Evolutionary conservation across 2,797 vertebrate species (phyloP).

Genomic region (Myripristis murdjan): DNA sequence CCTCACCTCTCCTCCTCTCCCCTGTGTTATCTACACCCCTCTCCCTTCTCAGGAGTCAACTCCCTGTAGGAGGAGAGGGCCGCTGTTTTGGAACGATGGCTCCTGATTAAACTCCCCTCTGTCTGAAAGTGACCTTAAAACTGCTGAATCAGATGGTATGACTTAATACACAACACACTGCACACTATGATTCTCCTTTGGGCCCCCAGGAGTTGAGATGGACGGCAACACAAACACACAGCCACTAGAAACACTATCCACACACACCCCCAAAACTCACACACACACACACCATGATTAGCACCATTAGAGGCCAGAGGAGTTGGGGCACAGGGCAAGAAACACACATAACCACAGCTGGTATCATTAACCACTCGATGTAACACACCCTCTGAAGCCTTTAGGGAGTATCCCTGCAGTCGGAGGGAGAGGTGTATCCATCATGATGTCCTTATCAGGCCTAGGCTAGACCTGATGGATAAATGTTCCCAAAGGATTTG

Average conservation of each 20-base stretch:
- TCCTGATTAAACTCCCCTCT: constrained; percentile 71
- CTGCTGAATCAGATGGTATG: constrained; percentile 61
- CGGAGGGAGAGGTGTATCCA: constrained; percentile 2
- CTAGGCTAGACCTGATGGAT: constrained; percentile 12
- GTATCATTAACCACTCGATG: background rate
- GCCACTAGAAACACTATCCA: no score
- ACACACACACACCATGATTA: background rate
- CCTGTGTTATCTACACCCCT: constrained; percentile 29
- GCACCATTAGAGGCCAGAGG: background rate
- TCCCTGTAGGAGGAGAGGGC: constrained; percentile 61
- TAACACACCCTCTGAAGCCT: background rate
- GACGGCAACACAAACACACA: background rate
- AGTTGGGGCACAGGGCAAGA: background rate
- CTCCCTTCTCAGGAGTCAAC: constrained; percentile 47
- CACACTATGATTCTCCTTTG: background rate
- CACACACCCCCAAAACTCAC: no score
- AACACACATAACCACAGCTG: background rate
- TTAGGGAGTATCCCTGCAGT: constrained; percentile 4
- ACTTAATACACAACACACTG: constrained; percentile 15
- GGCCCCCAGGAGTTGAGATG: background rate
- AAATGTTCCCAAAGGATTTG: constrained; percentile 34
- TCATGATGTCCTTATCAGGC: constrained; percentile 17
- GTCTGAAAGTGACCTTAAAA: constrained; percentile 58
- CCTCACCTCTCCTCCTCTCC: constrained; percentile 56
- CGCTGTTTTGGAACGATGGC: constrained; percentile 70